phyloP scores from a whole-genome alignment of 1,140 invertebrate species.

The Geopemphigus sp. region DNA sequence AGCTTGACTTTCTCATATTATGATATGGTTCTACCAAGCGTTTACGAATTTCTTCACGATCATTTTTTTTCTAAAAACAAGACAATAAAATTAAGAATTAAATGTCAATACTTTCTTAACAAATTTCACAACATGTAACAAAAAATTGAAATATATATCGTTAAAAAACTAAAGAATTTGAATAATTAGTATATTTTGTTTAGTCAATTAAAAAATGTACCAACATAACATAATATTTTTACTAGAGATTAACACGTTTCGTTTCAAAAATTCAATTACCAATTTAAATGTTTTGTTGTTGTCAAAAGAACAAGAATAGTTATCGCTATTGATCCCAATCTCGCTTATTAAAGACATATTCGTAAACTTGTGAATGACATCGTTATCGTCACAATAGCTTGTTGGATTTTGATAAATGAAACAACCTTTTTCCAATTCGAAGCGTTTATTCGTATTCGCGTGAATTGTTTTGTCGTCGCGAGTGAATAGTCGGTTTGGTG shows the following conservation, averaged over 20 bases:
- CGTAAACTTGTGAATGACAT: conserved; percentile 9
- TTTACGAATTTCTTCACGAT: conserved; percentile 86
- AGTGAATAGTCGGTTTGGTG: not conserved
- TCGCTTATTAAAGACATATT: conserved; percentile 5
- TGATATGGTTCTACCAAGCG: conserved; percentile 75
- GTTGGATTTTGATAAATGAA: conserved; percentile 38
- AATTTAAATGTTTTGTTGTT: not conserved
- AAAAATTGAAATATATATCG: too few species aligned
- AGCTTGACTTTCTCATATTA: conserved; percentile 67
- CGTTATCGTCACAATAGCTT: conserved; percentile 5
- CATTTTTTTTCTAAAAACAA: conserved; percentile 76
- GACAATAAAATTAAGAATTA: not conserved
- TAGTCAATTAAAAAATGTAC: too few species aligned
- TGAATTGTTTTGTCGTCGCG: too few species aligned
- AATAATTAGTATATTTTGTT: too few species aligned
- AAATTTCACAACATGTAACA: not conserved
- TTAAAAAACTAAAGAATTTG: too few species aligned
- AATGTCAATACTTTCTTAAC: not conserved
- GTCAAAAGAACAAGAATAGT: not conserved
- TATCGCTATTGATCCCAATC: not conserved
- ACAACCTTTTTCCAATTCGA: conserved; percentile 31
- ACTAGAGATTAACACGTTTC: too few species aligned
- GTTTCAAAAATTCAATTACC: not conserved
- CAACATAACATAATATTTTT: too few species aligned
- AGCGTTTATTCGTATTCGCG: not conserved